Conservation (phyloP, 2,113 vertebrate genomes). For the Machaerirhynchus nigripectus region DNA sequence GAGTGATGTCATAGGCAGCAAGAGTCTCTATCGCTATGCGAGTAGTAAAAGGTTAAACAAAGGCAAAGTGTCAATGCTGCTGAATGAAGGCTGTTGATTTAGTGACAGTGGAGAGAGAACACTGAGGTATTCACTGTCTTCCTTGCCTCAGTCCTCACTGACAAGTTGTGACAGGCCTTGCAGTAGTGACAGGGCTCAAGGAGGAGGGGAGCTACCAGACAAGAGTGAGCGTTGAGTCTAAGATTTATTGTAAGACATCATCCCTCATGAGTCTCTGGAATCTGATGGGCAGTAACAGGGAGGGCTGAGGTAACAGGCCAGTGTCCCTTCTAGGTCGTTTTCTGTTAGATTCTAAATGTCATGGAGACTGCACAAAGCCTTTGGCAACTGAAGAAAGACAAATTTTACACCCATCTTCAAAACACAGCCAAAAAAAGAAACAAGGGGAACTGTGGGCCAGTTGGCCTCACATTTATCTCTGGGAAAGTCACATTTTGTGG, state of each 20-base stretch:
- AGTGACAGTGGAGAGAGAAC: background rate
- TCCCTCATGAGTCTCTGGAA: background rate
- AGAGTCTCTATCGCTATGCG: background rate
- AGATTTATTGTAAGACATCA: background rate
- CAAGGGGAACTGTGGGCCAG: background rate
- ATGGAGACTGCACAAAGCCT: background rate
- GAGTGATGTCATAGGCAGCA: background rate
- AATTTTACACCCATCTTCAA: background rate
- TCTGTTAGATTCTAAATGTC: background rate
- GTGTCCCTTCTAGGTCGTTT: background rate
- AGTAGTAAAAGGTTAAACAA: background rate
- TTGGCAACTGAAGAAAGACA: background rate
- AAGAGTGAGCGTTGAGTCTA: background rate
- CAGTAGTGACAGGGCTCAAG: background rate
- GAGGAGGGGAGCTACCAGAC: background rate
- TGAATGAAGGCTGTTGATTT: background rate
- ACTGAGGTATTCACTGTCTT: background rate
- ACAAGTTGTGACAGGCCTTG: background rate
- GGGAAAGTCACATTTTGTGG: background rate
- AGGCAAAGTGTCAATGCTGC: background rate
- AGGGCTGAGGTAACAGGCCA: accelerated
- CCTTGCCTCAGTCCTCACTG: background rate
- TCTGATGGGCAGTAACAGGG: background rate
- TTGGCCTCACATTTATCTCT: background rate
- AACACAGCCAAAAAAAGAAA: background rate